These are phyloP conservation scores for Bryconaethiops microstoma DNA, from an alignment of 2,797 vertebrate species.

Conservation along the genomic window DNA sequence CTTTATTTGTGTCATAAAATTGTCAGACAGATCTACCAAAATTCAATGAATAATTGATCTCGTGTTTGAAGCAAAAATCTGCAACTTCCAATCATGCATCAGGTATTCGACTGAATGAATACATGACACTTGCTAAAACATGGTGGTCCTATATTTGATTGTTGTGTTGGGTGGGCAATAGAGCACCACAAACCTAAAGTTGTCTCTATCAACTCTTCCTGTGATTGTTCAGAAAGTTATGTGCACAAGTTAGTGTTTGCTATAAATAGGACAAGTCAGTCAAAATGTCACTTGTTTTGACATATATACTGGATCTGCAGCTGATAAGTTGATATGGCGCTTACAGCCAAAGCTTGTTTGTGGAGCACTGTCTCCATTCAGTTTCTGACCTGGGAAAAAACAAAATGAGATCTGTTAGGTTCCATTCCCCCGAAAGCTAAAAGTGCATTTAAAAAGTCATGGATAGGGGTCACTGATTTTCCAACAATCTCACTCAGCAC, in stretches of 20 bases:
- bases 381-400: constrained; percentile 61
- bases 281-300: constrained; percentile 30
- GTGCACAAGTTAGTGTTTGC: constrained; percentile 1
- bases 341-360: constrained; percentile 56
- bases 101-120: neutral
- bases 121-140: neutral
- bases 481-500: constrained; percentile 40
- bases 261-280: constrained; percentile 3
- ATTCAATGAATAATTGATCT: too few relatives aligned
- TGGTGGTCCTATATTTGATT: neutral
- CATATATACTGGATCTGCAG: constrained; percentile 4
- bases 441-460: constrained; percentile 38
- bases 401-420: constrained; percentile 41
- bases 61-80: too few relatives aligned
- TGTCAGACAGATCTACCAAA: too few relatives aligned
- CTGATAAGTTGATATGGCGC: constrained; percentile 36
- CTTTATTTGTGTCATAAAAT: too few relatives aligned
- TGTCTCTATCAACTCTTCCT: neutral
- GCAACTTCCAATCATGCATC: too few relatives aligned
- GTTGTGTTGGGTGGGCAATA: neutral
- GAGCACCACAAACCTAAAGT: neutral
- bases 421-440: constrained; percentile 36
- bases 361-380: constrained; percentile 50
- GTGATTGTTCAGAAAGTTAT: neutral
- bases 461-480: constrained; percentile 43